Percentiles rank a stretch among this genome's conserved stretches.
Evolutionary conservation across 2,113 vertebrate species (phyloP).

Genomic region (Poicephalus gulielmi): DNA sequence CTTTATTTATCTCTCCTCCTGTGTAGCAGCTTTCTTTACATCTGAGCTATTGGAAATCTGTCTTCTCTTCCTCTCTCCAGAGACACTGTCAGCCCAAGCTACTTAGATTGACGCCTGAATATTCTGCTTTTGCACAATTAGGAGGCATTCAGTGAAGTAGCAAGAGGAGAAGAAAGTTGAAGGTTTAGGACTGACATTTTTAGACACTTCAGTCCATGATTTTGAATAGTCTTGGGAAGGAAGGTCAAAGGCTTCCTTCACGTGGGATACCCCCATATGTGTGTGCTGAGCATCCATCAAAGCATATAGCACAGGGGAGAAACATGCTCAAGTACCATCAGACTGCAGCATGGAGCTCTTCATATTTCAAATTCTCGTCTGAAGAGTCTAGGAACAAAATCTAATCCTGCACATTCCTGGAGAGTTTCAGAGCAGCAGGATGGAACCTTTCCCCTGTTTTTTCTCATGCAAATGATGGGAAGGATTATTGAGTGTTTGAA

Average conservation of each 20-base stretch:
- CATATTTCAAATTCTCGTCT: background rate
- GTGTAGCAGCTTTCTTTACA: slow-evolving; percentile 43
- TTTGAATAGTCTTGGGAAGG: background rate
- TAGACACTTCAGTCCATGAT: background rate
- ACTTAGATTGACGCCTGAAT: slow-evolving; percentile 8
- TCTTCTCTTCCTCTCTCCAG: slow-evolving; percentile 27
- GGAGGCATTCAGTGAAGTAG: slow-evolving; percentile 24
- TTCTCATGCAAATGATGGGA: slow-evolving; percentile 26
- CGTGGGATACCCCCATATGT: background rate
- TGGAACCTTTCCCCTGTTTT: background rate
- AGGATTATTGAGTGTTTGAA: slow-evolving; percentile 44
- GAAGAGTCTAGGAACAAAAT: background rate
- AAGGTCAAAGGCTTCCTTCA: background rate
- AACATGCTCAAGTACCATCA: background rate
- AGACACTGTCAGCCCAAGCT: slow-evolving; percentile 38
- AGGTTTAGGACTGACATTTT: background rate
- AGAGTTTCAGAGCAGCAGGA: background rate
- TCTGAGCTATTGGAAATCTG: slow-evolving; percentile 56
- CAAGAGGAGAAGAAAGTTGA: background rate
- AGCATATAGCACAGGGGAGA: background rate
- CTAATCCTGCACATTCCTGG: background rate
- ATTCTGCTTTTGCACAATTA: slow-evolving; percentile 44
- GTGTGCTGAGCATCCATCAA: background rate
- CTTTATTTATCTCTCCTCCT: slow-evolving; percentile 45
- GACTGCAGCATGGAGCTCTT: background rate